phyloP scores from a whole-genome alignment of 1,140 invertebrate species.

The Battus philenor region DNA sequence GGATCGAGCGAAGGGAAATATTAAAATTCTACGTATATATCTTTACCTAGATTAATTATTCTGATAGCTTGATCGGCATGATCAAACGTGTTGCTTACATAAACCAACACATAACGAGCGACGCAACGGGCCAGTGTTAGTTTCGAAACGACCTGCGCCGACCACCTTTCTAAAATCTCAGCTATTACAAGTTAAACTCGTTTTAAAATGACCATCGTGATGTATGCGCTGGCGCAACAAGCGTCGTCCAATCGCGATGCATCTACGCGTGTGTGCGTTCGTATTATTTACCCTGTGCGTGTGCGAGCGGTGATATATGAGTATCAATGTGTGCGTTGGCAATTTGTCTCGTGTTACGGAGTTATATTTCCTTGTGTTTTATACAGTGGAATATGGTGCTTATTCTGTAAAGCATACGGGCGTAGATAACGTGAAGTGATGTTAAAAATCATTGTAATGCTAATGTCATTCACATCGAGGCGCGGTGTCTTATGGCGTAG shows the following conservation, averaged over 20 bases:
- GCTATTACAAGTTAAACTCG: slow-evolving; percentile 9
- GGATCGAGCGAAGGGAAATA: too few species aligned
- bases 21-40: neutral
- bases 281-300: neutral
- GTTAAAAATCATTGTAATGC: neutral
- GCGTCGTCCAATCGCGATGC: neutral
- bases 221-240: slow-evolving; percentile 10
- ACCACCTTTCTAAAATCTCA: slow-evolving; percentile 16
- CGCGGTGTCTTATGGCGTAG: slow-evolving; percentile 5
- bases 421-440: neutral
- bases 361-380: neutral
- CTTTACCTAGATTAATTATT: slow-evolving; percentile 6
- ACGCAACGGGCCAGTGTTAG: slow-evolving; percentile 11
- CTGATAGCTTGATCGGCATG: neutral
- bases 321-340: slow-evolving; percentile 1
- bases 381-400: neutral
- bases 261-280: neutral
- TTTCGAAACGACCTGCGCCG: slow-evolving; percentile 10
- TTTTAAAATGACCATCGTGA: slow-evolving; percentile 10
- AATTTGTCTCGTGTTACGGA: slow-evolving; percentile 13
- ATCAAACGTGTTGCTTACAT: slow-evolving; percentile 13
- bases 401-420: neutral
- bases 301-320: slow-evolving; percentile 9
- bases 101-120: slow-evolving; percentile 14
- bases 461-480: slow-evolving; percentile 15